Evolutionary conservation across 2,113 vertebrate species (phyloP).

Genomic region (Siniperca chuatsi): DNA sequence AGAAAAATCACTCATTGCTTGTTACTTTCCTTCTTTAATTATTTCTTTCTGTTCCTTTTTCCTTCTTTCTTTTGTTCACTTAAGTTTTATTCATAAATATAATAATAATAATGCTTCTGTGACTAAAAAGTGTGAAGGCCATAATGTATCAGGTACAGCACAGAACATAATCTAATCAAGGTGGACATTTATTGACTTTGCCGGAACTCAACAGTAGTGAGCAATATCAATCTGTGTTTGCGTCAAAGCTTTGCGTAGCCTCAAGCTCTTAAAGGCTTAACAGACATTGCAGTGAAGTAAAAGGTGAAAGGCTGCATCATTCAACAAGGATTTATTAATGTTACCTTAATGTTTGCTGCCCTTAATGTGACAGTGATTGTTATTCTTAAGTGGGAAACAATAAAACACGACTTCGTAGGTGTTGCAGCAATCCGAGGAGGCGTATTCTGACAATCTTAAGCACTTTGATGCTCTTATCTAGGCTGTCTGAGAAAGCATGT

Average conservation of each 20-base stretch:
- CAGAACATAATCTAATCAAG: constrained; percentile 41
- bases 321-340: constrained; percentile 13
- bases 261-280: not conserved
- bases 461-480: not conserved
- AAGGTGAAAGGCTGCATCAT: constrained; percentile 28
- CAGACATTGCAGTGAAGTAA: not conserved
- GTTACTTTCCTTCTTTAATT: not conserved
- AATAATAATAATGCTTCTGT: not conserved
- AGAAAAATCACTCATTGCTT: constrained; percentile 1
- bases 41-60: not conserved
- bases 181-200: constrained; percentile 58
- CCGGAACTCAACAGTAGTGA: constrained; percentile 27
- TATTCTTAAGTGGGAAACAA: constrained; percentile 9
- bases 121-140: constrained; percentile 2
- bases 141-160: constrained; percentile 11
- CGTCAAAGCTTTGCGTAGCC: constrained; percentile 24
- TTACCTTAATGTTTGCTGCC: not conserved
- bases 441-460: not conserved
- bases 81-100: constrained; percentile 24
- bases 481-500: constrained; percentile 3
- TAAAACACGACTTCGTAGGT: not conserved
- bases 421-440: not conserved
- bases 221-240: constrained; percentile 60
- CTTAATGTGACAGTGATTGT: not conserved
- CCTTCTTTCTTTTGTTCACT: not conserved